Evolutionary conservation across 2,888 invertebrate genomes (phyloP), one percentile per base, ranked within the genome.

Genomic region (Magallana nippona): DNA sequence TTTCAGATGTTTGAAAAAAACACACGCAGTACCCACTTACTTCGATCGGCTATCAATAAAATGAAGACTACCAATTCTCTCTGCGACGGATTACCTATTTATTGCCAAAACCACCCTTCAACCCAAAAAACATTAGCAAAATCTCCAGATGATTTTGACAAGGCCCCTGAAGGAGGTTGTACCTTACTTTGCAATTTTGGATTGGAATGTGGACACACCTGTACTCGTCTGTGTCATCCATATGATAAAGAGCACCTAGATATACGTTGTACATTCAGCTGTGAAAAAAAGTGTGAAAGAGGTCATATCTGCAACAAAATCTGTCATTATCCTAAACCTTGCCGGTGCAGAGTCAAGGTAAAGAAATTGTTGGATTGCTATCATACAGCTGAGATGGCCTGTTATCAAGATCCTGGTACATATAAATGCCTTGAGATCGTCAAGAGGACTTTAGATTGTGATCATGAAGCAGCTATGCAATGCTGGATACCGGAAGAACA

Each of bases 211-310:
- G 92, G 92, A 1, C 92, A 92, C 84, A 87, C 83, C 0, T 92
- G 92, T 85, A 79, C 82, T 10, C 85, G 85, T 78, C 83, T 82
- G 60, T 92, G 92, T 83, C 92, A 92, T 81, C 84, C 89, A 5
- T 62, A 78, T 32, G 90, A 90, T 77, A 79, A 81, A 55, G 94
- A 95, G 0, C 96, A 96, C 90, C 71, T 82, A 0, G 83, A 89
- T 17, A 60, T 60, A 11, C 60, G 10, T 62, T 82, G 82, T 71
- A 19, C 10, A 56, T 17, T 62, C 13, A 2, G 10, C 27, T 84
- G 84, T 71, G 22, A 60, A 15, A 82, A 84, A 44, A n/a, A 2
- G 11, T 84, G 84, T 60, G 55, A 78, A 56, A 78, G 62, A 58
- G 78, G 55, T 27, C 84, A 84, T 78, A 10, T 15, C 15, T 84